Percentiles rank a stretch among this genome's conserved stretches.
phyloP scores from a whole-genome alignment of 1,140 invertebrate genomes.

The Aphidius gifuensis region DNA sequence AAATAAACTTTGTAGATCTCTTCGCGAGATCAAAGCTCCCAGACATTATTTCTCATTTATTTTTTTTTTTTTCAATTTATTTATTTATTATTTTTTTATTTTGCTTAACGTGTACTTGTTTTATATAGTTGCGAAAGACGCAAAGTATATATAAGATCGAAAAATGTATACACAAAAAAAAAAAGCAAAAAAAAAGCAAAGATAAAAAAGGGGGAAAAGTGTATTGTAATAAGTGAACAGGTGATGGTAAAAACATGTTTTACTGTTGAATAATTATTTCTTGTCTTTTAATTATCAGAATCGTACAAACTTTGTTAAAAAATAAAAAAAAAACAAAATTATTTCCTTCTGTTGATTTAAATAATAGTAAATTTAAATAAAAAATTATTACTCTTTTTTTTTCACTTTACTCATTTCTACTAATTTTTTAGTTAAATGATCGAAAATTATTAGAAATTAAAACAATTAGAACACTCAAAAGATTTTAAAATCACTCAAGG shows the following conservation, averaged over 20 bases:
- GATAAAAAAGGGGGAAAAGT: constrained; percentile 12
- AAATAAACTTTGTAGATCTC: constrained; percentile 34
- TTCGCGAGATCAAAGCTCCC: constrained; percentile 43
- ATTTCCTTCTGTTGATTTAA: constrained; percentile 12
- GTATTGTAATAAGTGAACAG: constrained; percentile 13
- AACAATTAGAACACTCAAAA: no score
- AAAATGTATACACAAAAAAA: constrained; percentile 1
- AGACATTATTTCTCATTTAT: constrained; percentile 30
- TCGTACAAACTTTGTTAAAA: no score
- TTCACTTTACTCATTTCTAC: no score
- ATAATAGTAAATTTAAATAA: not conserved
- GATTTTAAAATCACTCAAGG: no score
- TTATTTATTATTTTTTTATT: constrained; percentile 14
- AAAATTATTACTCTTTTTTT: no score
- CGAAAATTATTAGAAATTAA: no score
- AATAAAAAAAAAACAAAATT: not conserved
- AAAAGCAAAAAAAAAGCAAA: not conserved
- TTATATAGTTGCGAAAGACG: no score
- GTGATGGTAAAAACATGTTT: constrained; percentile 10
- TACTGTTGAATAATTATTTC: constrained; percentile 22
- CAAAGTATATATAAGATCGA: not conserved
- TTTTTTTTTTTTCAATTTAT: constrained; percentile 18
- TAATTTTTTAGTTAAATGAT: no score
- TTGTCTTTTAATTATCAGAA: constrained; percentile 20
- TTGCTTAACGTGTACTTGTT: not conserved